phyloP scores from a whole-genome alignment of 2,888 invertebrate genomes.

The Tanytarsus gracilentus region DNA sequence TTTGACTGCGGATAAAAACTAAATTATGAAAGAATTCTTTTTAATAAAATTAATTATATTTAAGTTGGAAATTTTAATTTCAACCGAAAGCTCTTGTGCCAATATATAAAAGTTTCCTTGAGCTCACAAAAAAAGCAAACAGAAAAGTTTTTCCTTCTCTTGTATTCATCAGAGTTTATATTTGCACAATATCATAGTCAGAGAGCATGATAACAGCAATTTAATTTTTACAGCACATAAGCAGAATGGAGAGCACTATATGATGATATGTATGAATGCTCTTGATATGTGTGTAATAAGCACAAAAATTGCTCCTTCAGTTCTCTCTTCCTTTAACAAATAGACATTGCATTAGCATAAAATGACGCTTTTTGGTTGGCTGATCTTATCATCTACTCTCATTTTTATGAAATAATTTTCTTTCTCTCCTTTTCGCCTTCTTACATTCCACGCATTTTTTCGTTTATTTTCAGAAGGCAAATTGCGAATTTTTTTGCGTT shows the following conservation, averaged over 20 bases:
- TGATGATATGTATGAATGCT: not conserved
- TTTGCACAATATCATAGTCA: not conserved
- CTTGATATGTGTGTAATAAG: too few species aligned
- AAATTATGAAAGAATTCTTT: too few species aligned
- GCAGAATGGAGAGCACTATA: not conserved
- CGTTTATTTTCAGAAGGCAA: too few species aligned
- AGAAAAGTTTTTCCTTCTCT: not conserved
- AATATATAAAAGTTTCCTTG: too few species aligned
- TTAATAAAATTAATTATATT: too few species aligned
- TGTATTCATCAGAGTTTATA: not conserved
- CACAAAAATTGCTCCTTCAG: not conserved
- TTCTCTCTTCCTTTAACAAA: not conserved
- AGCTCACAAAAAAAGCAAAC: too few species aligned
- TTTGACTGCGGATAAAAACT: too few species aligned
- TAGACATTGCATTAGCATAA: not conserved
- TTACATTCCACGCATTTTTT: too few species aligned
- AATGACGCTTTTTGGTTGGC: not conserved
- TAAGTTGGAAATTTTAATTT: too few species aligned
- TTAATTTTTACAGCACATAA: not conserved
- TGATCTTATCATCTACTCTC: not conserved
- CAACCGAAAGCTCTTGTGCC: too few species aligned
- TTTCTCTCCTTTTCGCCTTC: too few species aligned
- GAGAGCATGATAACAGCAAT: conserved; percentile 1
- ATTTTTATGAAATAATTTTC: not conserved
- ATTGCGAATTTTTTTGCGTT: too few species aligned